Evolutionary conservation across 2,797 vertebrate genomes (phyloP).

Genomic region (Enteromius paludinosus): DNA sequence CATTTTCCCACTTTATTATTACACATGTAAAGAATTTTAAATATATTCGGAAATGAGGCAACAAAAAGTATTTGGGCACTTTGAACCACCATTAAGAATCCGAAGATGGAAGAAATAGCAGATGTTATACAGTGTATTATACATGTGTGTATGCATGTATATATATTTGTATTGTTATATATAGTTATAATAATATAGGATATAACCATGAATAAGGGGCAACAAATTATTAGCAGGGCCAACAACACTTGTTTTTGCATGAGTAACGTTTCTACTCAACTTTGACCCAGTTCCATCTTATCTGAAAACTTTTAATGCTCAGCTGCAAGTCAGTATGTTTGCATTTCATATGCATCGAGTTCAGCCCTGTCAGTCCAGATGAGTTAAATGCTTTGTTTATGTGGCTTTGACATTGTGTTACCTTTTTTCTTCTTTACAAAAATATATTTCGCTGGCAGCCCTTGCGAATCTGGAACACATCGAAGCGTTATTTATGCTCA

Average conservation of each 20-base stretch:
- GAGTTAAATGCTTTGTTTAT: slow-evolving; percentile 68
- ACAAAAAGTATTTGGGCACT: not conserved
- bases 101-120: not conserved
- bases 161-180: not conserved
- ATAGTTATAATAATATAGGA: too few species aligned
- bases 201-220: not conserved
- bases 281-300: slow-evolving; percentile 45
- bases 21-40: not conserved
- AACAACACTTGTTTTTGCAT: slow-evolving; percentile 21
- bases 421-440: slow-evolving; percentile 58
- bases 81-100: not conserved
- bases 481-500: slow-evolving; percentile 76
- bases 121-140: not conserved
- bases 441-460: slow-evolving; percentile 57
- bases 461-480: slow-evolving; percentile 71
- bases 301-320: slow-evolving; percentile 44
- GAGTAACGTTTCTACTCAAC: slow-evolving; percentile 33
- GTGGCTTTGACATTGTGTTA: slow-evolving; percentile 63
- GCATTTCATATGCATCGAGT: slow-evolving; percentile 39
- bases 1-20: not conserved
- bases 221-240: not conserved
- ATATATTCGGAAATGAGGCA: not conserved
- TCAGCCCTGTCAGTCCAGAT: slow-evolving; percentile 35
- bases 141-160: not conserved
- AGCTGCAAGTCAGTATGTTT: slow-evolving; percentile 47